Percentiles rank a stretch among this genome's conserved stretches.
Conservation (phyloP, 2,888 invertebrate genomes). For the Leucophenga montana region DNA sequence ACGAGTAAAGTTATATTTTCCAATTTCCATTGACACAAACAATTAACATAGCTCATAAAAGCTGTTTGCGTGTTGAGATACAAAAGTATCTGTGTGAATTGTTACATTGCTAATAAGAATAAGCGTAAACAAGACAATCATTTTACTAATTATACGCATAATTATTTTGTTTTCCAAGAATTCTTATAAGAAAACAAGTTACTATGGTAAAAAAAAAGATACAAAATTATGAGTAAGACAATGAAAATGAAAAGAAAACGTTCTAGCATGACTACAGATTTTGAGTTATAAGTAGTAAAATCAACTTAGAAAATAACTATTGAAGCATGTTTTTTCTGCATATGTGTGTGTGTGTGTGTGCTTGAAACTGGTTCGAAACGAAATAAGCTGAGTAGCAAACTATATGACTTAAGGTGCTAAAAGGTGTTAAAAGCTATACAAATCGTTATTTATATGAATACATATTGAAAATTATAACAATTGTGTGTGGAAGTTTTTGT, state of each 20-base stretch:
- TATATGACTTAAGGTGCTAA: too few species aligned
- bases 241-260: not conserved
- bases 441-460: too few species aligned
- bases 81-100: slow-evolving; percentile 32
- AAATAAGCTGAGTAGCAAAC: too few species aligned
- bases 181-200: slow-evolving; percentile 38
- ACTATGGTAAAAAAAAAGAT: not conserved
- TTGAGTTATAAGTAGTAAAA: too few species aligned
- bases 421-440: too few species aligned
- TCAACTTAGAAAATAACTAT: too few species aligned
- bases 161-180: slow-evolving; percentile 63
- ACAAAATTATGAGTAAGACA: not conserved
- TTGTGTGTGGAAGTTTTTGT: too few species aligned
- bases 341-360: too few species aligned
- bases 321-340: too few species aligned
- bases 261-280: not conserved
- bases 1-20: not conserved
- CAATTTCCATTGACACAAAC: slow-evolving; percentile 51
- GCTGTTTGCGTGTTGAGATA: slow-evolving; percentile 21
- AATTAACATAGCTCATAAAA: slow-evolving; percentile 57
- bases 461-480: too few species aligned
- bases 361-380: too few species aligned
- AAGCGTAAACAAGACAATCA: slow-evolving; percentile 59
- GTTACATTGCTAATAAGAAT: slow-evolving; percentile 24
- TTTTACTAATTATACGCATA: slow-evolving; percentile 65